Conservation (phyloP, 2,113 vertebrate genomes). For the Vicugna pacos region DNA sequence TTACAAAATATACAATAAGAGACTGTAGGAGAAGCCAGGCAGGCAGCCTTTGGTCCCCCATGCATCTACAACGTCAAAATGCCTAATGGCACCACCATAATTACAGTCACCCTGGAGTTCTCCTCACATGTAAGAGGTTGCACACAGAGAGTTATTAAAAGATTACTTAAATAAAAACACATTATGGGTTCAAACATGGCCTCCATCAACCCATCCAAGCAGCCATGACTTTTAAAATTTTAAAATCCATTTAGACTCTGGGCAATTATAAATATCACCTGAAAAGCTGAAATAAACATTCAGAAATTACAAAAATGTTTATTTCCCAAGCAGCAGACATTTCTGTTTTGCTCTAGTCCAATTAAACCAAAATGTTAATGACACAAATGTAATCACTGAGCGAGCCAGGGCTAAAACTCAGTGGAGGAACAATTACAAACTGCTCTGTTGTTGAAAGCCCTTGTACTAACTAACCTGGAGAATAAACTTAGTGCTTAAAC, state of each 20-base stretch:
- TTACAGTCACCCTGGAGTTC: constrained; percentile 25
- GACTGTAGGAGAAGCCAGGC: constrained; percentile 26
- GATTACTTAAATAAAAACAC: constrained; percentile 43
- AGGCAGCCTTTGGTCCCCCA: not conserved
- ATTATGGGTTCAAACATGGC: not conserved
- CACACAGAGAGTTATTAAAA: constrained; percentile 28
- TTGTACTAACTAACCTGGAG: not conserved
- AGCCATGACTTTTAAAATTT: not conserved
- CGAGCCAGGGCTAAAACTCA: not conserved
- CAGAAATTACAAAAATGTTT: constrained; percentile 58
- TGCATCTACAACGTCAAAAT: constrained; percentile 20
- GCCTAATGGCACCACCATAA: not conserved
- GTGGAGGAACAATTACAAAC: not conserved
- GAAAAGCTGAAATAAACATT: constrained; percentile 63
- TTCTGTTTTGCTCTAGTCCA: constrained; percentile 33
- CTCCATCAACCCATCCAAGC: not conserved
- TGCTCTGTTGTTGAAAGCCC: not conserved
- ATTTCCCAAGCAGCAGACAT: constrained; percentile 68
- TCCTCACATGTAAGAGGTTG: not conserved
- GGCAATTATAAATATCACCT: constrained; percentile 42
- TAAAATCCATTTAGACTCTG: constrained; percentile 53
- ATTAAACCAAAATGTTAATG: constrained; percentile 67
- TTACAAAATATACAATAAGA: constrained; percentile 35
- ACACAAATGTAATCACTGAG: constrained; percentile 30
- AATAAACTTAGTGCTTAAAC: not conserved